Conservation (phyloP, 1,140 invertebrate species). For the Dreissena polymorpha region DNA sequence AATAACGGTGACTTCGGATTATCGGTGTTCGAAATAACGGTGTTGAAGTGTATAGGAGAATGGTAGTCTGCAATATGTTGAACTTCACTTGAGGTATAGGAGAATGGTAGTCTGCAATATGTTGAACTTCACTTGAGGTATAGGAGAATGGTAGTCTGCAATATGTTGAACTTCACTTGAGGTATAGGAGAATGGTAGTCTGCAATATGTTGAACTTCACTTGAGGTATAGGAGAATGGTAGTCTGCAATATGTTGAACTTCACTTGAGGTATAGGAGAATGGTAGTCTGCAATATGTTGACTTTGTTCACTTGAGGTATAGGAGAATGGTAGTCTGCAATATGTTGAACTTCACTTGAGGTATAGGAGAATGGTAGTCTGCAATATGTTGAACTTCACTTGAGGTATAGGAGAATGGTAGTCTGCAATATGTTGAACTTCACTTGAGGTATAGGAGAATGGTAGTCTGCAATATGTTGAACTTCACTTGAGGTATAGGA, state of each 20-base stretch:
- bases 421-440: no score
- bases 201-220: no score
- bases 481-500: slow-evolving; percentile 78
- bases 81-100: slow-evolving; percentile 78
- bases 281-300: no score
- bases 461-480: no score
- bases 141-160: background rate
- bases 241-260: no score
- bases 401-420: slow-evolving; percentile 67
- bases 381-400: no score
- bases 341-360: slow-evolving; percentile 80
- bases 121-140: slow-evolving; percentile 80
- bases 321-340: background rate
- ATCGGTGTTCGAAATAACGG: no score
- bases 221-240: slow-evolving; percentile 71
- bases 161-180: slow-evolving; percentile 80
- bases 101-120: no score
- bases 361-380: slow-evolving; percentile 57
- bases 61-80: no score
- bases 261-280: slow-evolving; percentile 75
- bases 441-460: slow-evolving; percentile 73
- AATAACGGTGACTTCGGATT: no score
- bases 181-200: slow-evolving; percentile 58
- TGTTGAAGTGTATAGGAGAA: slow-evolving; percentile 66
- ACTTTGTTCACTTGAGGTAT: slow-evolving; percentile 79